A percentile compares a stretch with the other conserved stretches of the same genome.
Evolutionary conservation across 2,888 invertebrate genomes (phyloP).

Genomic region (Dendrolimus houi): DNA sequence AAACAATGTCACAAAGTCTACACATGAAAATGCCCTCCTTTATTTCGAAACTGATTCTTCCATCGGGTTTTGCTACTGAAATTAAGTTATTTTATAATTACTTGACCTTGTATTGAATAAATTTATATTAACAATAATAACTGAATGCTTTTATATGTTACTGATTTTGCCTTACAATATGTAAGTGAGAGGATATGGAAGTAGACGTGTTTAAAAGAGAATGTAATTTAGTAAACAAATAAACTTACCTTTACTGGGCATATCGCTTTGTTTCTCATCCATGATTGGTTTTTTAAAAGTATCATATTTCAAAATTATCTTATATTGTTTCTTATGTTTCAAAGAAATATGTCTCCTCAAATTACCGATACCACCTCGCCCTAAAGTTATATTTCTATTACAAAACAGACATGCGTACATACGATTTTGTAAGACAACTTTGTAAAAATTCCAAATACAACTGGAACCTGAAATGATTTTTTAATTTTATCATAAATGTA

Average conservation of each 20-base stretch:
- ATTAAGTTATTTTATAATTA: no score
- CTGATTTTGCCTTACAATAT: no score
- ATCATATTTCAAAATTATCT: slow-evolving; percentile 3
- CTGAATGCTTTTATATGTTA: no score
- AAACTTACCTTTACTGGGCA: background rate
- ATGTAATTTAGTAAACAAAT: no score
- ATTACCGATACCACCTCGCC: slow-evolving; percentile 1
- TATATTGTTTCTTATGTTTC: background rate
- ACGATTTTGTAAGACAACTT: background rate
- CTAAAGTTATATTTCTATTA: background rate
- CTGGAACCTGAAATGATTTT: background rate
- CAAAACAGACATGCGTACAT: slow-evolving; percentile 4
- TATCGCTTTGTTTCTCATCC: background rate
- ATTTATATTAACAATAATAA: no score
- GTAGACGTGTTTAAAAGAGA: no score
- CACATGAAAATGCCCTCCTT: background rate
- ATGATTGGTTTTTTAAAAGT: background rate
- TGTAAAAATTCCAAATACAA: slow-evolving; percentile 6
- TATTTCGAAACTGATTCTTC: background rate
- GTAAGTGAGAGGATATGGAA: no score
- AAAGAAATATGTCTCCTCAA: slow-evolving; percentile 3
- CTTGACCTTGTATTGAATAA: no score
- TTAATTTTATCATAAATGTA: no score
- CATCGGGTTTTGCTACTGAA: no score
- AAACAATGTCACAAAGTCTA: background rate